Evolutionary conservation across 2,797 vertebrate genomes (phyloP), one percentile per base, ranked within the genome.

Genomic region (Anabas testudineus): DNA sequence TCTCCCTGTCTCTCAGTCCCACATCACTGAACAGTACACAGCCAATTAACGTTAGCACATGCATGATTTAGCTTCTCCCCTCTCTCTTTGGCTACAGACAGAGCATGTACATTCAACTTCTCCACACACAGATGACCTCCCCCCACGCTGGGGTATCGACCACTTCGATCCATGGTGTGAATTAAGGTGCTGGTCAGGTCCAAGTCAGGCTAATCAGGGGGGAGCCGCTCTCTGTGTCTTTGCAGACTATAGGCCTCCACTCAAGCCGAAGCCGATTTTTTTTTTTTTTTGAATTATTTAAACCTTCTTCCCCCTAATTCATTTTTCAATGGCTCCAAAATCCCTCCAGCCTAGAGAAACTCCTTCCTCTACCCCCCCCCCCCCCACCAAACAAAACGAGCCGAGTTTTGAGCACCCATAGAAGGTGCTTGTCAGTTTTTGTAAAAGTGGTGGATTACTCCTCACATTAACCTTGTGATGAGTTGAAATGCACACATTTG

Each of bases 101-200:
- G 80, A 69, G 58, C 79, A 76, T 53, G 76, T 71, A 78, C 87
- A 82, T 84, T 76, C 86, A 83, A 72, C 83, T 76, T 74, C 73
- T 83, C 75, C 30, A 46, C 58, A 76, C 83, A 70, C 78, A 71
- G 69, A 71, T 71, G 76, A 76, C 72, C 78, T 59, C 83, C 67
- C 52, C 72, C 66, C 34, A 65, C 43, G 37, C 78, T 5, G 48
- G 56, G 77, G 30, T 90, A 93, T 93, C 73, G 91, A 93, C 84
- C 79, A 59, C 79, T 91, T 92, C 83, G 84, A 93, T 90, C 90
- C 74, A 41, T 10, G 70, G 71, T 83, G 64, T 81, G 84, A 89
- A 90, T 91, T 93, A 90, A 90, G 87, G 90, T 91, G 90, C 91
- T 84, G 86, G 87, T 91, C 91, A 92, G 91, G 91, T 91, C 87